phyloP scores from a whole-genome alignment of 2,113 vertebrate genomes.

The Osmerus mordax region DNA sequence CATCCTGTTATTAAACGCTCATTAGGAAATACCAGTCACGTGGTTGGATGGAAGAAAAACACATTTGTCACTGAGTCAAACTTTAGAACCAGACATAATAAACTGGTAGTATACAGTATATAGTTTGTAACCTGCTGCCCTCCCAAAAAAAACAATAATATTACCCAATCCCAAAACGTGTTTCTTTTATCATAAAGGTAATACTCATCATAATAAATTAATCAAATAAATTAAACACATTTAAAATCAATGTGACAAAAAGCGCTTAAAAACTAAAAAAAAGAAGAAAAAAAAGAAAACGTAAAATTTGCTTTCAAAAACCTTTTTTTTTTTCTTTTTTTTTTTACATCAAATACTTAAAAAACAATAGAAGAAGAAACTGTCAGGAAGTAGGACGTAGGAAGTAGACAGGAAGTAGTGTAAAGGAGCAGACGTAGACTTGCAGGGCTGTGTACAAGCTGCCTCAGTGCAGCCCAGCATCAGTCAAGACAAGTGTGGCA shows the following conservation, averaged over 20 bases:
- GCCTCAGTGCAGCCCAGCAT: constrained; percentile 64
- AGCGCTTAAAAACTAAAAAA: constrained; percentile 40
- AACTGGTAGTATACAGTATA: constrained; percentile 27
- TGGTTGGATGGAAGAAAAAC: constrained; percentile 8
- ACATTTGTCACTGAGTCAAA: constrained; percentile 14
- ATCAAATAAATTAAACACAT: constrained; percentile 69
- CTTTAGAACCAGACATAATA: constrained; percentile 9
- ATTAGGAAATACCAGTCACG: constrained; percentile 28
- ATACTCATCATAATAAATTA: constrained; percentile 69
- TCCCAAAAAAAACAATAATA: constrained; percentile 27
- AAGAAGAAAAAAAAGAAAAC: constrained; percentile 24
- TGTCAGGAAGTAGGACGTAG: constrained; percentile 55
- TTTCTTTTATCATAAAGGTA: constrained; percentile 44
- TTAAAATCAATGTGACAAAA: constrained; percentile 52
- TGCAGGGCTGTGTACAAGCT: constrained; percentile 66
- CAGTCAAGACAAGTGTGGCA: constrained; percentile 69
- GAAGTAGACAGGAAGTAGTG: constrained; percentile 53
- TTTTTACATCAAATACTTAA: constrained; percentile 53
- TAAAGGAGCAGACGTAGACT: constrained; percentile 17
- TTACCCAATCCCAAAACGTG: too few species aligned
- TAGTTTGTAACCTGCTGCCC: constrained; percentile 47
- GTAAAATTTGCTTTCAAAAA: constrained; percentile 49
- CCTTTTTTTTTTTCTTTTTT: constrained; percentile 31
- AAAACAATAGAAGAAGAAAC: constrained; percentile 36
- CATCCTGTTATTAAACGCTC: constrained; percentile 28